A percentile compares a stretch with the other conserved stretches of the same genome.
Evolutionary conservation across 1,140 invertebrate genomes (phyloP).

Genomic region (Drosophila murphyi): DNA sequence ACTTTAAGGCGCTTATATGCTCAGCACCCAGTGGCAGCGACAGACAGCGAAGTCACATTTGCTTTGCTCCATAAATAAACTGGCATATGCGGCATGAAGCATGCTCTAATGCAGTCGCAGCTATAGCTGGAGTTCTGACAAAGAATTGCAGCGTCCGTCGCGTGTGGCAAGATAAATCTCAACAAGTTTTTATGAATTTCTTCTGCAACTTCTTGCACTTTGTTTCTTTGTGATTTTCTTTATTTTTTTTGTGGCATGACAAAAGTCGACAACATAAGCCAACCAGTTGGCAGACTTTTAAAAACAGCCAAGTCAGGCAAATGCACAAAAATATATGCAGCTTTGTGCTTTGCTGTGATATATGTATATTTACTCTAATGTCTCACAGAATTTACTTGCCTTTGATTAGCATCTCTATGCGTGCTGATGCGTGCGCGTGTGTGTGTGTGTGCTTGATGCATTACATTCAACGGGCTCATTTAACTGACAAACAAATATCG

Average conservation of each 20-base stretch:
- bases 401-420: conserved; percentile 66
- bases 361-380: conserved; percentile 39
- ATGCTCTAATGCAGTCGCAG: conserved; percentile 71
- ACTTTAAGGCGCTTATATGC: conserved; percentile 80
- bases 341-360: conserved; percentile 37
- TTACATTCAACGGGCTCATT: conserved; percentile 40
- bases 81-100: conserved; percentile 68
- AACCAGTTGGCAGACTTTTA: conserved; percentile 53
- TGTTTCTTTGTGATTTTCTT: conserved; percentile 7
- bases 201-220: conserved; percentile 22
- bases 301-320: conserved; percentile 63
- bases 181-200: conserved; percentile 80
- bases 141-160: conserved; percentile 56
- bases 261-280: conserved; percentile 74
- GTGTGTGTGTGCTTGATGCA: conserved; percentile 35
- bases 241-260: conserved; percentile 53
- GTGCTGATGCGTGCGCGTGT: conserved; percentile 15
- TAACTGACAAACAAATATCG: conserved; percentile 41
- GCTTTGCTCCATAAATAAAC: conserved; percentile 70
- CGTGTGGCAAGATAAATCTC: conserved; percentile 80
- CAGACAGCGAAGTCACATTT: conserved; percentile 39
- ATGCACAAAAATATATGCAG: conserved; percentile 58
- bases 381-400: conserved; percentile 48
- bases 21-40: conserved; percentile 3
- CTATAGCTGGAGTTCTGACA: conserved; percentile 22